A percentile compares a stretch with the other conserved stretches of the same genome.
phyloP scores from a whole-genome alignment of 2,797 vertebrate species.

The Cetoscarus ocellatus region DNA sequence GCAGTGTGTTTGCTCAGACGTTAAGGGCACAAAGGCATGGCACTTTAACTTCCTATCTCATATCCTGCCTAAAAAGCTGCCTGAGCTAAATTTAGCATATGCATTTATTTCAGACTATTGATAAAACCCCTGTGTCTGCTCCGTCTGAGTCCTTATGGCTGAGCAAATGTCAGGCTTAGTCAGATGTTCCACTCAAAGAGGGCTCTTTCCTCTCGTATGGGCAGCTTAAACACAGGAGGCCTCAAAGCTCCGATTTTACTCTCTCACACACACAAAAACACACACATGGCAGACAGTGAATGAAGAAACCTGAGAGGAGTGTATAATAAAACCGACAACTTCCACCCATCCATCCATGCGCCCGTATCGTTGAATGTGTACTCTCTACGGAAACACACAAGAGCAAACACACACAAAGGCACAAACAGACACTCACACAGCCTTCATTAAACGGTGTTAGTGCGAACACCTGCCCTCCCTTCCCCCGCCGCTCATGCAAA shows the following conservation, averaged over 20 bases:
- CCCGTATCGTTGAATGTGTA: conserved; percentile 49
- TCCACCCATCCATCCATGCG: conserved; percentile 45
- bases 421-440: conserved; percentile 51
- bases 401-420: conserved; percentile 64
- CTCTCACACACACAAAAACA: conserved; percentile 20
- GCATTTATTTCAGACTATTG: conserved; percentile 79
- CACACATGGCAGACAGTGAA: conserved; percentile 44
- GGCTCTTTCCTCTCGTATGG: conserved; percentile 58
- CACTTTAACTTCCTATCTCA: conserved; percentile 62
- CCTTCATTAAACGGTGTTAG: conserved; percentile 75
- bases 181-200: conserved; percentile 74
- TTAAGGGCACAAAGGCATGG: conserved; percentile 43
- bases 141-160: conserved; percentile 73
- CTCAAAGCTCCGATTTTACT: conserved; percentile 47
- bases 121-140: conserved; percentile 75
- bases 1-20: conserved; percentile 39
- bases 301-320: conserved; percentile 58
- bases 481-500: conserved; percentile 65
- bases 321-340: conserved; percentile 62
- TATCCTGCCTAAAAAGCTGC: conserved; percentile 62
- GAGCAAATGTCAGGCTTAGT: conserved; percentile 83
- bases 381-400: conserved; percentile 47
- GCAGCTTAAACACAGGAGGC: conserved; percentile 64
- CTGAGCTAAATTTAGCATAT: conserved; percentile 73
- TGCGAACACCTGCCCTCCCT: conserved; percentile 82